Evolutionary conservation across 2,888 invertebrate genomes (phyloP).

Genomic region (Aethes cnicana): DNA sequence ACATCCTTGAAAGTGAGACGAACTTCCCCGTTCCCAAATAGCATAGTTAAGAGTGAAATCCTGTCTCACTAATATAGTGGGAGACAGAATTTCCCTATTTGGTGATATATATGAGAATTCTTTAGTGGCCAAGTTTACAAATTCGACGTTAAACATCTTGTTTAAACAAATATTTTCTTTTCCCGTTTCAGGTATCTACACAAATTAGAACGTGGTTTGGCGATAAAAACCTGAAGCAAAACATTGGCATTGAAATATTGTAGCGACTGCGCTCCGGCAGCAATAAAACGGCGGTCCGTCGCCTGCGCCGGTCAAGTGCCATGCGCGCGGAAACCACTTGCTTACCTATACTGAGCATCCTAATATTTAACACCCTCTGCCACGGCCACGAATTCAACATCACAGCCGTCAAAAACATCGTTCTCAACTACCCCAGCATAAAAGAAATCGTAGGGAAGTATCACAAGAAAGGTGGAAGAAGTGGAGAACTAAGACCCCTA

Average conservation of each 20-base stretch:
- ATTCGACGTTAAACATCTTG: not conserved
- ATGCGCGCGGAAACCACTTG: not conserved
- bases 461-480: too few relatives aligned
- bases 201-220: slow-evolving; percentile 49
- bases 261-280: not conserved
- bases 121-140: too few relatives aligned
- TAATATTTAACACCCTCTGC: not conserved
- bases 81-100: too few relatives aligned
- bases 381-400: too few relatives aligned
- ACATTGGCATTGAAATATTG: slow-evolving; percentile 43
- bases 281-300: not conserved
- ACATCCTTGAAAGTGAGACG: too few relatives aligned
- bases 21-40: too few relatives aligned
- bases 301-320: too few relatives aligned
- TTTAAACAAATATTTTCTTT: not conserved
- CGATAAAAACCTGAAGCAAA: slow-evolving; percentile 49
- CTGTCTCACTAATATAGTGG: too few relatives aligned
- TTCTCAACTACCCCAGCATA: not conserved
- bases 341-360: not conserved
- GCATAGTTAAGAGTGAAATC: too few relatives aligned
- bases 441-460: not conserved
- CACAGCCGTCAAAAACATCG: not conserved
- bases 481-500: not conserved
- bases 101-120: too few relatives aligned
- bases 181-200: slow-evolving; percentile 53